Base-by-base conservation (phyloP, 2,888 invertebrate species). In the Himalopsyche anomala region DNA sequence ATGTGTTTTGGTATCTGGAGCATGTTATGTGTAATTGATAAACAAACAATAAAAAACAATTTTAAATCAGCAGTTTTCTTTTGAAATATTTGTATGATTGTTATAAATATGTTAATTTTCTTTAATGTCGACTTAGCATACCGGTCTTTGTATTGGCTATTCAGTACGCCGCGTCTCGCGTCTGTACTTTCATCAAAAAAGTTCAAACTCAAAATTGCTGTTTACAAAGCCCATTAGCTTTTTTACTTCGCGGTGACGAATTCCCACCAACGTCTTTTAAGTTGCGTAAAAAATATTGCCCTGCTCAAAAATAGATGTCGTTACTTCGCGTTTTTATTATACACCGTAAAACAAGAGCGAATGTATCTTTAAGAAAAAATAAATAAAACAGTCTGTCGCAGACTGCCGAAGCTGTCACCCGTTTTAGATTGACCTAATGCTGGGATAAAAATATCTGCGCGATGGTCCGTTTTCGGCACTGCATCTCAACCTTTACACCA, bases 341-440 rank as follows among this genome's bases (percentile, higher is more conserved):
- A 45, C 80, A 80, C 80, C n/a, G 42, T 51, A 80, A 80, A 80
- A 42, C 42, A 51, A 80, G 51, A 80, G 80, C 45, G 51, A n/a
- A 84, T 42, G 74, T 84, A 82, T 82, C 56, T 55, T 62, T 55
- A 62, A 38, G 83, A 83, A 42, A 55, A 83, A 69, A 74, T 38
- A 83, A 55, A 40, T 54, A 84, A 86, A 74, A 84, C 82, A 88
- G 84, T 84, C 86, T 86, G 85, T 85, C 87, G 45, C 62, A 80
- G 86, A 82, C 85, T 82, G 62, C 74, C 81, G 86, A 84, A 40
- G 85, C 85, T 87, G 88, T 84, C 87, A 84, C 84, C 87, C 84
- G 84, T 84, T 87, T 87, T 87, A 88, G 88, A 88, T 87, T 88
- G 88, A 85, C 88, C 88, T 87, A 86, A 88, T 86, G 88, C 69